Percentiles rank a stretch among this genome's conserved stretches.
phyloP scores from a whole-genome alignment of 1,140 invertebrate genomes.

The Drosophila athabasca region DNA sequence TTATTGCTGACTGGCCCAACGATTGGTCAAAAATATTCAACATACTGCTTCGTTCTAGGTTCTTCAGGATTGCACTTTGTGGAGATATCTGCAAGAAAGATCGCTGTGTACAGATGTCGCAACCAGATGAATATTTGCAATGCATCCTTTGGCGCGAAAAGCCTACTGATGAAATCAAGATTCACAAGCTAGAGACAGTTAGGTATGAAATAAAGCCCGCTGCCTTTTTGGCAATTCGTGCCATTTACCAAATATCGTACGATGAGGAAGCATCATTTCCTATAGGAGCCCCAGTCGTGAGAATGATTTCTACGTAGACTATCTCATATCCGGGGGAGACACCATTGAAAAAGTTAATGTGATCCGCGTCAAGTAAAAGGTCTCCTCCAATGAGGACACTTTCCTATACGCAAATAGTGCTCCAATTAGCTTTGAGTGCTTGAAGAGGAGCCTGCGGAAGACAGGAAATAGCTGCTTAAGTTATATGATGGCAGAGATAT shows the following conservation, averaged over 20 bases:
- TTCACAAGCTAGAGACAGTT: conserved; percentile 54
- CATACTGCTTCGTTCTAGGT: conserved; percentile 80
- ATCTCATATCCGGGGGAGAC: conserved; percentile 59
- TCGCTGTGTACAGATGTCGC: conserved; percentile 14
- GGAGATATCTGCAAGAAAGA: too few species aligned
- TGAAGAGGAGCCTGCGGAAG: conserved; percentile 46
- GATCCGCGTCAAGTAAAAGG: conserved; percentile 28
- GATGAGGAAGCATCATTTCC: conserved; percentile 51
- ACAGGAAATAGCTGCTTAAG: conserved; percentile 12
- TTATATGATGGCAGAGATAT: too few species aligned
- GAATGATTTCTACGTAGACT: conserved; percentile 48
- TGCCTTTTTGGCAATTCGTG: conserved; percentile 61
- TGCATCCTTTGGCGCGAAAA: conserved; percentile 21
- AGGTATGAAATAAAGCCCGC: conserved; percentile 67
- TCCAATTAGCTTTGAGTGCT: too few species aligned
- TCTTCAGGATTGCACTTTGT: conserved; percentile 19
- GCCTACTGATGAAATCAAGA: background rate
- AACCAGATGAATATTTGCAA: conserved; percentile 21
- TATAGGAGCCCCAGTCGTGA: conserved; percentile 14
- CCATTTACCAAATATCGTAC: conserved; percentile 64
- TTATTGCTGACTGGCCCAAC: conserved; percentile 22
- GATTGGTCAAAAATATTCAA: conserved; percentile 52
- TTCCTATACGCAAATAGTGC: conserved; percentile 12
- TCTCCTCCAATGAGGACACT: conserved; percentile 2
- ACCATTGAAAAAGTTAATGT: conserved; percentile 39